Evolutionary conservation across 2,888 invertebrate genomes (phyloP).

Genomic region (Esperia sulphurella): DNA sequence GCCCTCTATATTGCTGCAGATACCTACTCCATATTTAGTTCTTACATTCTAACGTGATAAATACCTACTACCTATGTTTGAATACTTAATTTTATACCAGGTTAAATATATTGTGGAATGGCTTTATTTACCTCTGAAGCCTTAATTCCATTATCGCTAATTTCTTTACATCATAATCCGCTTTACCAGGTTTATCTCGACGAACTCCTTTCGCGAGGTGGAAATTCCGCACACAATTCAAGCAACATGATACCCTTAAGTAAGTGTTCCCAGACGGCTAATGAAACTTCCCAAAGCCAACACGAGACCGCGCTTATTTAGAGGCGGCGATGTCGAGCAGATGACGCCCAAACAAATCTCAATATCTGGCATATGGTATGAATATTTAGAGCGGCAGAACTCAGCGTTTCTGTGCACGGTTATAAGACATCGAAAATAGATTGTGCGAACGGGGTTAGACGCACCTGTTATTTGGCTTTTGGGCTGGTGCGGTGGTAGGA

Average conservation of each 20-base stretch:
- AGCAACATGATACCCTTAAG: constrained; percentile 59
- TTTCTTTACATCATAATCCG: constrained; percentile 28
- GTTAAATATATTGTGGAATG: not conserved
- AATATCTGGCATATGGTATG: constrained; percentile 76
- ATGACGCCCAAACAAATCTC: constrained; percentile 77
- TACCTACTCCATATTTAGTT: no score
- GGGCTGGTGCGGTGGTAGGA: constrained; percentile 51
- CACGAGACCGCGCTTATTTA: constrained; percentile 65
- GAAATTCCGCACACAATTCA: constrained; percentile 52
- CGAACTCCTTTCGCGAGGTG: constrained; percentile 26
- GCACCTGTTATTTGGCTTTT: constrained; percentile 78
- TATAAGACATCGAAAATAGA: constrained; percentile 79
- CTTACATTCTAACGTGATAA: no score
- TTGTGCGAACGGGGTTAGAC: constrained; percentile 79
- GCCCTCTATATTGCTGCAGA: no score
- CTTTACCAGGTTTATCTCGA: constrained; percentile 26
- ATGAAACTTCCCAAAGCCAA: constrained; percentile 69
- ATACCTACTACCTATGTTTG: not conserved
- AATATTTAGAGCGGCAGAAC: constrained; percentile 74
- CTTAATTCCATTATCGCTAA: constrained; percentile 17
- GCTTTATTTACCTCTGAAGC: constrained; percentile 4
- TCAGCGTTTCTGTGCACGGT: constrained; percentile 71
- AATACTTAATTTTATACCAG: not conserved
- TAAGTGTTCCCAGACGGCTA: constrained; percentile 65
- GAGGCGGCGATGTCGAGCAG: constrained; percentile 66